phyloP scores from a whole-genome alignment of 2,113 vertebrate genomes.

The Spheniscus mendiculus region DNA sequence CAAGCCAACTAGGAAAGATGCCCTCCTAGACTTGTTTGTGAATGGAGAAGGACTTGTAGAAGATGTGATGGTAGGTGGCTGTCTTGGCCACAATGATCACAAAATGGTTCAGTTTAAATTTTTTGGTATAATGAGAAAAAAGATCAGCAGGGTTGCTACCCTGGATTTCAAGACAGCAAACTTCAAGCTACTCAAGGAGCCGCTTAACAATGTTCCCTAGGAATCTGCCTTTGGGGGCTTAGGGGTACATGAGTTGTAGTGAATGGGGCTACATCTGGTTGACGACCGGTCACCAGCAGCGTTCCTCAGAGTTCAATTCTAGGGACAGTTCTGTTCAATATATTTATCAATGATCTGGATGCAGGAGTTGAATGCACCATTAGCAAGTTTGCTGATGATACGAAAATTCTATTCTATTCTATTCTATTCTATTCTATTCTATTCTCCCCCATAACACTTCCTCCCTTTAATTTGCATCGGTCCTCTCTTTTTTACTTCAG shows the following conservation, averaged over 20 bases:
- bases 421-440: not conserved
- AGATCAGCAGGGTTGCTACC: not conserved
- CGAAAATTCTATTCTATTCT: not conserved
- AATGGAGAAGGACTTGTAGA: not conserved
- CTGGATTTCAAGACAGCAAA: not conserved
- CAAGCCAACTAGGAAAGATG: not conserved
- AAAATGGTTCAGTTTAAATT: not conserved
- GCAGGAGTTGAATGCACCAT: not conserved
- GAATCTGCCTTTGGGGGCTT: not conserved
- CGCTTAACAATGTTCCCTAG: not conserved
- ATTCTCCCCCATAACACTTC: not conserved
- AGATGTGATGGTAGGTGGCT: too few species aligned
- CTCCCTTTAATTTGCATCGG: not conserved
- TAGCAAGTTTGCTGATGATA: not conserved
- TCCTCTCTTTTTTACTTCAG: not conserved
- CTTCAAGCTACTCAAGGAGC: not conserved
- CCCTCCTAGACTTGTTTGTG: not conserved
- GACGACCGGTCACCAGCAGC: not conserved
- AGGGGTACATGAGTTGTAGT: not conserved
- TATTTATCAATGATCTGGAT: not conserved
- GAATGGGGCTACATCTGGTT: not conserved
- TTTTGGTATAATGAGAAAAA: not conserved
- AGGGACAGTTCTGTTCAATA: not conserved
- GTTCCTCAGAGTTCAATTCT: not conserved
- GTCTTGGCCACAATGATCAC: not conserved